Conservation (phyloP, 2,113 vertebrate genomes). For the Aleadryas rufinucha region DNA sequence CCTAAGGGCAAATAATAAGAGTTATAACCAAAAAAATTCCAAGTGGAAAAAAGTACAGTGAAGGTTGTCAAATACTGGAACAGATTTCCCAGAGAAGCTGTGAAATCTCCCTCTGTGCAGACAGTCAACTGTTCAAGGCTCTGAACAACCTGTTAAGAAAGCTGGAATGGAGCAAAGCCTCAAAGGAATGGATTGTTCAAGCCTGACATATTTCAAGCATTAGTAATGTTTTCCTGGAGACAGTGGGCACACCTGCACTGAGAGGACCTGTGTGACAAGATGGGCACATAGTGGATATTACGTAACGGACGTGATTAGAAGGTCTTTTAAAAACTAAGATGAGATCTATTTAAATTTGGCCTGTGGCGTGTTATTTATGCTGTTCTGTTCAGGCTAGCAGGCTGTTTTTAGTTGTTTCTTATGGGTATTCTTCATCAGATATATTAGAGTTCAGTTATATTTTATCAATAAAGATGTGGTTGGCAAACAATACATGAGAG, state of each 20-base stretch:
- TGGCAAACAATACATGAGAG: neutral
- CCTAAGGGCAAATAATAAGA: neutral
- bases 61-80: neutral
- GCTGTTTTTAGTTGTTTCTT: neutral
- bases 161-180: neutral
- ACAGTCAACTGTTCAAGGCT: neutral
- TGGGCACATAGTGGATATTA: neutral
- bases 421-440: neutral
- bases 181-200: neutral
- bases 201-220: neutral
- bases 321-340: neutral
- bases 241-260: neutral
- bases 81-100: neutral
- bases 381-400: neutral
- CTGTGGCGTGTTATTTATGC: neutral
- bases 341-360: neutral
- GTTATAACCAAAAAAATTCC: neutral
- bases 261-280: neutral
- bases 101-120: neutral
- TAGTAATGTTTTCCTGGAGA: neutral
- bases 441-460: neutral
- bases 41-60: neutral
- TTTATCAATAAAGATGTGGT: neutral
- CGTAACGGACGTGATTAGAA: neutral
- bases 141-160: neutral